Percentiles rank a stretch among this genome's conserved stretches.
Evolutionary conservation across 2,797 vertebrate genomes (phyloP).

Genomic region (Ciconia nigra): DNA sequence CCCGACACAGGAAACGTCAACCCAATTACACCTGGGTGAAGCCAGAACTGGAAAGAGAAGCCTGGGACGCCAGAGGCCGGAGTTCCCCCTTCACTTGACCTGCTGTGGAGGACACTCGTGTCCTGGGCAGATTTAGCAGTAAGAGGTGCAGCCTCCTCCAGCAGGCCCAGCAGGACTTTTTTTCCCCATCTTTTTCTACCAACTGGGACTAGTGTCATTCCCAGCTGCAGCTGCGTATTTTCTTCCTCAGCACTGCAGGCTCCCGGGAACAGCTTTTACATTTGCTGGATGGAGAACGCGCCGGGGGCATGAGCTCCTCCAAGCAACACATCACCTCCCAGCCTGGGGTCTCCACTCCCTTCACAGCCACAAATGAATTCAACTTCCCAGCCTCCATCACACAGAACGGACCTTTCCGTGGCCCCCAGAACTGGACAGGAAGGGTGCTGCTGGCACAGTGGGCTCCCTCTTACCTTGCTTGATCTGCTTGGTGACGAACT

Average conservation of each 20-base stretch:
- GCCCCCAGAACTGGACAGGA: background rate
- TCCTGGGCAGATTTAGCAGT: background rate
- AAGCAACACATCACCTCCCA: background rate
- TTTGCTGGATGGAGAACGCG: background rate
- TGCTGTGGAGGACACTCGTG: fast-evolving
- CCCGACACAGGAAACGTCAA: background rate
- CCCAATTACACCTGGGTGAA: no score
- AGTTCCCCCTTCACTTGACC: background rate
- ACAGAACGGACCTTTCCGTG: background rate
- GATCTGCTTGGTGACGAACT: slow-evolving; percentile 88
- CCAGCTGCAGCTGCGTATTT: background rate
- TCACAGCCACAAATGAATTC: background rate
- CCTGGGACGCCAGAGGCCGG: fast-evolving
- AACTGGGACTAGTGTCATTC: background rate
- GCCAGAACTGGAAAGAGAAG: background rate
- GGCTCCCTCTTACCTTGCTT: slow-evolving; percentile 82
- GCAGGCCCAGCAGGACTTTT: background rate
- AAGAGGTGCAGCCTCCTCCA: background rate
- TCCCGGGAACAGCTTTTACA: background rate
- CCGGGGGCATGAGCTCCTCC: background rate
- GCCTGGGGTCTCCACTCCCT: background rate
- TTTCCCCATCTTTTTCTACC: background rate
- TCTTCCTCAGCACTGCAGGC: background rate
- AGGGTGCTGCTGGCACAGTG: background rate
- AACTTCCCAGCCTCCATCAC: background rate